phyloP scores from a whole-genome alignment of 2,113 vertebrate genomes.

The Pampusana beccarii region DNA sequence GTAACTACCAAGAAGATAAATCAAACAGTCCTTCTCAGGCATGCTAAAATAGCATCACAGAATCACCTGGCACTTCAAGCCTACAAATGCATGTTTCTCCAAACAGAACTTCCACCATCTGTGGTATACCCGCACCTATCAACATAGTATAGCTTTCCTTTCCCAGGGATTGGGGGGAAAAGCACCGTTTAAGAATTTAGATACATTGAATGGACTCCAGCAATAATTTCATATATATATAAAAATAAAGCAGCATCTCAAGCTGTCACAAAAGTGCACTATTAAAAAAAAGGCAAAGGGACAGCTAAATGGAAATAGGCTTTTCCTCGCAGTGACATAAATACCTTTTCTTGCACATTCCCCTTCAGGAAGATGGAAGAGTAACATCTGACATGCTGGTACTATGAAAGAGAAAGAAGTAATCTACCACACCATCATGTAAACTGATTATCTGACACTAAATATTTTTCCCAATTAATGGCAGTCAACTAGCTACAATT shows the following conservation, averaged over 20 bases:
- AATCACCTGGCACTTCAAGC: not conserved
- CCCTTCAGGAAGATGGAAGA: not conserved
- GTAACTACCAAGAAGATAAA: not conserved
- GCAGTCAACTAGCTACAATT: not conserved
- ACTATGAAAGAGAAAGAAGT: not conserved
- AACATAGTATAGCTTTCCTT: not conserved
- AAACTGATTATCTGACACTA: not conserved
- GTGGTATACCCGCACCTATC: not conserved
- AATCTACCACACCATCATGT: not conserved
- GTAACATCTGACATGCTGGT: not conserved
- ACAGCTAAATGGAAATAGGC: not conserved
- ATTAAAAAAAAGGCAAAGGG: not conserved
- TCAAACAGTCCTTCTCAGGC: not conserved
- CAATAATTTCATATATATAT: not conserved
- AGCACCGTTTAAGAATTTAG: not conserved
- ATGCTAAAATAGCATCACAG: not conserved
- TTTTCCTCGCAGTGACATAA: not conserved
- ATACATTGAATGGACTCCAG: not conserved
- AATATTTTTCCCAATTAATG: not conserved
- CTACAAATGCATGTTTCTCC: not conserved
- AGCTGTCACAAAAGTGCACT: not conserved
- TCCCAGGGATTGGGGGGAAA: not conserved
- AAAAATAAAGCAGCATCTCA: not conserved
- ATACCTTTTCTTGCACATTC: not conserved
- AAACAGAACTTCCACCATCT: not conserved